Percentiles rank a stretch among this genome's conserved stretches.
phyloP scores from a whole-genome alignment of 2,888 invertebrate species.

The Tridacna gigas region DNA sequence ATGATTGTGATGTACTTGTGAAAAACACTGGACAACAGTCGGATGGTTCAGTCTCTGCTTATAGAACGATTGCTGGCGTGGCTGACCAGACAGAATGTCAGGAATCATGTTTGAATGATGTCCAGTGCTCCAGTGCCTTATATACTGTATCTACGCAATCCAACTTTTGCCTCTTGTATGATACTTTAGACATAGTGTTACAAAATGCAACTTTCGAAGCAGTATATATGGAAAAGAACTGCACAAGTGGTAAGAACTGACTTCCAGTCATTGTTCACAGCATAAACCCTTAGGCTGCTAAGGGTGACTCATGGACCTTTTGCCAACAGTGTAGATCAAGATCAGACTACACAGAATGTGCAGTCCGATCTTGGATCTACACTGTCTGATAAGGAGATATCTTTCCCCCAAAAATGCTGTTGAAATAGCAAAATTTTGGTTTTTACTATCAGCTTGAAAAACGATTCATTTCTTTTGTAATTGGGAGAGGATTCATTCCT shows the following conservation, averaged over 20 bases:
- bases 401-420: no score
- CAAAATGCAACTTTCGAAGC: background rate
- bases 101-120: background rate
- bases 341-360: no score
- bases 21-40: background rate
- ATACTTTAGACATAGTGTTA: background rate
- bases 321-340: no score
- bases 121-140: background rate
- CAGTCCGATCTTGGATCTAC: no score
- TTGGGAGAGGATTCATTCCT: no score
- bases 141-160: background rate
- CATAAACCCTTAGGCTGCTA: no score
- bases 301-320: no score
- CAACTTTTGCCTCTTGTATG: background rate
- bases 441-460: no score
- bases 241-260: conserved; percentile 6
- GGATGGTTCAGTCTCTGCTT: background rate
- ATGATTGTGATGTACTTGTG: background rate
- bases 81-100: background rate
- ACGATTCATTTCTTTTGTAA: no score
- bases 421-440: no score
- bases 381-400: no score
- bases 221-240: conserved; percentile 6
- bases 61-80: background rate
- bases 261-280: no score